Evolutionary conservation across 2,113 vertebrate species (phyloP).

Genomic region (Catharus fuscescens): DNA sequence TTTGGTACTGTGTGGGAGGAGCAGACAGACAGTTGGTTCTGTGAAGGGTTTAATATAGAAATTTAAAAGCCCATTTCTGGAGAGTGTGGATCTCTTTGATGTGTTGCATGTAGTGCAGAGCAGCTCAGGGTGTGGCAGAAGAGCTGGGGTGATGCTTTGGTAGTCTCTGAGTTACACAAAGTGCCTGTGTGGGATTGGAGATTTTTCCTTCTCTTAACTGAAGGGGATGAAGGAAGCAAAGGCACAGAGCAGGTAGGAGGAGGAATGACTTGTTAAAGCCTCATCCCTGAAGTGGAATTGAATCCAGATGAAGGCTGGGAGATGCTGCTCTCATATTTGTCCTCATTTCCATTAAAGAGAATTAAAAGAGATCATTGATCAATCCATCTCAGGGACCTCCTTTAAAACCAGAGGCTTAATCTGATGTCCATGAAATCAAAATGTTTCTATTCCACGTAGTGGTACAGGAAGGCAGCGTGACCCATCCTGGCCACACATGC

Average conservation of each 20-base stretch:
- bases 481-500: not conserved
- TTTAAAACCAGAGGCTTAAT: not conserved
- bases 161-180: not conserved
- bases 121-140: not conserved
- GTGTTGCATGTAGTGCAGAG: not conserved
- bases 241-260: not conserved
- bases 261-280: not conserved
- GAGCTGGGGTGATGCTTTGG: not conserved
- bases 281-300: not conserved
- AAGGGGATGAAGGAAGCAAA: not conserved
- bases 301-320: not conserved
- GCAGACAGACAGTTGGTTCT: not conserved
- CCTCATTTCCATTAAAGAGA: not conserved
- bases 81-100: not conserved
- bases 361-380: not conserved
- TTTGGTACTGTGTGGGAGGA: slow-evolving; percentile 13
- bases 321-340: not conserved
- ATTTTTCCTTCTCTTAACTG: not conserved
- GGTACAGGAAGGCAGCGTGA: not conserved
- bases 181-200: not conserved
- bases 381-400: not conserved
- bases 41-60: not conserved
- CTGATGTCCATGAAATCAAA: not conserved
- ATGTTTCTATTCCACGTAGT: not conserved
- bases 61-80: not conserved